Conservation (phyloP, 2,888 invertebrate genomes). For the Ichneumon xanthorius region DNA sequence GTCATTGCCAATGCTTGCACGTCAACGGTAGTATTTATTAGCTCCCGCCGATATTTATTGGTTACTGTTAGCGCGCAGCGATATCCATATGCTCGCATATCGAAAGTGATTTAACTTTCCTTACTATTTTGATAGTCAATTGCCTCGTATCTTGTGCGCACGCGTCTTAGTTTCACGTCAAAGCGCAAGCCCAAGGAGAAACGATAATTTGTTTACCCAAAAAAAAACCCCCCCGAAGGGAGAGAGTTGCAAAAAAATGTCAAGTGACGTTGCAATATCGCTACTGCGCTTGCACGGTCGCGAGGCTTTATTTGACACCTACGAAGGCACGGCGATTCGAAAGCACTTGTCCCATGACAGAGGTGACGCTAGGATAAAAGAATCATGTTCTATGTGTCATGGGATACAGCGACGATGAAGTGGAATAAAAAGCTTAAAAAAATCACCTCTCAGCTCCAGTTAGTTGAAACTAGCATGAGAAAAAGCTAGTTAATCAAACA, state of each 20-base stretch:
- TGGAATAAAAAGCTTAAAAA: neutral
- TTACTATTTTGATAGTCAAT: no score
- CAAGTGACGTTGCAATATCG: neutral
- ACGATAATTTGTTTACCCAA: no score
- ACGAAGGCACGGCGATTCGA: neutral
- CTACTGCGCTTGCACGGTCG: conserved; percentile 8
- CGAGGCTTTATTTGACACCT: neutral
- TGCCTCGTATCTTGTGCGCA: no score
- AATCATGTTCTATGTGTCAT: neutral
- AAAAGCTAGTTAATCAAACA: neutral
- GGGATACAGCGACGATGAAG: neutral
- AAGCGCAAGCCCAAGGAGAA: no score
- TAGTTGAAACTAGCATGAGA: neutral
- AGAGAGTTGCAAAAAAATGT: neutral
- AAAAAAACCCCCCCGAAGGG: neutral
- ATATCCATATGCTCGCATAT: no score
- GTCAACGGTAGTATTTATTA: no score
- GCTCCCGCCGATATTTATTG: no score
- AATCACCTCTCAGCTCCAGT: neutral
- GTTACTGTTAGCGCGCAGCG: no score
- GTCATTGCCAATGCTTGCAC: no score
- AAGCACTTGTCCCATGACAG: neutral
- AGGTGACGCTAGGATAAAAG: neutral
- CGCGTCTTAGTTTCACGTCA: no score
- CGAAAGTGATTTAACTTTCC: no score